phyloP scores from a whole-genome alignment of 2,888 invertebrate genomes.

The Pyrocoelia pectoralis region DNA sequence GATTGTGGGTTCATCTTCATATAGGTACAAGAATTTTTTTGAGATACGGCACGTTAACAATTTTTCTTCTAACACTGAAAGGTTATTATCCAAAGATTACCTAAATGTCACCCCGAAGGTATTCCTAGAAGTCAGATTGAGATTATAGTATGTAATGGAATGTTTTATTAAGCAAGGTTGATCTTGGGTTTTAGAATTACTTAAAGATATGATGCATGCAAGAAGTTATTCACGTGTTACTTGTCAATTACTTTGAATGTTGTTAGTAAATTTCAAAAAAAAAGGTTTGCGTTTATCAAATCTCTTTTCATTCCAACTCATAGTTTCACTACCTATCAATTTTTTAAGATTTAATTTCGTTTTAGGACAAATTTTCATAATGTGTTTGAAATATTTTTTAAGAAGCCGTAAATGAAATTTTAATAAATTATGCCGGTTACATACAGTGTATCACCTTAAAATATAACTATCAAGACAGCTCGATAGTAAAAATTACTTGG shows the following conservation, averaged over 20 bases:
- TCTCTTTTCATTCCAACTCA: too few species aligned
- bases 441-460: too few species aligned
- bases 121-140: not conserved
- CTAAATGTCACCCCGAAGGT: not conserved
- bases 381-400: too few species aligned
- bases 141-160: not conserved
- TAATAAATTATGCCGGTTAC: too few species aligned
- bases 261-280: not conserved
- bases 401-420: too few species aligned
- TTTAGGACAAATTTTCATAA: too few species aligned
- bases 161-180: not conserved
- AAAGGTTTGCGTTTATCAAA: not conserved
- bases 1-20: not conserved
- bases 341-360: too few species aligned
- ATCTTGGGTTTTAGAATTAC: not conserved
- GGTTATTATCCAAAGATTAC: not conserved
- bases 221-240: not conserved
- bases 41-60: too few species aligned
- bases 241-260: not conserved
- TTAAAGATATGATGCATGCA: not conserved
- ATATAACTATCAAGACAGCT: too few species aligned
- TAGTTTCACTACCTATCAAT: too few species aligned
- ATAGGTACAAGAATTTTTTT: constrained; percentile 2
- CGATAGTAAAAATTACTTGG: too few species aligned
- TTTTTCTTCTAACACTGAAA: not conserved